Evolutionary conservation across 1,140 invertebrate genomes (phyloP).

Genomic region (Formica exsecta): DNA sequence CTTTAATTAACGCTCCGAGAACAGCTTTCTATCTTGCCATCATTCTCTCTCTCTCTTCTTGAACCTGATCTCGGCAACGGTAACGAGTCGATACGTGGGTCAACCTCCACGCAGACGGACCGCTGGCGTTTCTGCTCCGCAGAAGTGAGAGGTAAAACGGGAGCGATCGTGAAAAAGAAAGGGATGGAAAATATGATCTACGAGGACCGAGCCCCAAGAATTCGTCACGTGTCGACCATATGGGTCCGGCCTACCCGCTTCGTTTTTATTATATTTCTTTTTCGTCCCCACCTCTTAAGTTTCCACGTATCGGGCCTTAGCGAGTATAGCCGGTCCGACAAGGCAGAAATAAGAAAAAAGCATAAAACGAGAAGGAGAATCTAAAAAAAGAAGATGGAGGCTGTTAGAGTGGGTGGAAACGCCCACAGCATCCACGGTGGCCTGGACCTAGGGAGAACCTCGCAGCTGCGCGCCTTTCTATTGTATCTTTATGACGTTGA

Average conservation of each 20-base stretch:
- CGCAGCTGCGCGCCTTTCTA: slow-evolving; percentile 49
- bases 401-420: slow-evolving; percentile 17
- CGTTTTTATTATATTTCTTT: slow-evolving; percentile 31
- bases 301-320: slow-evolving; percentile 33
- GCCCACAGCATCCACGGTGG: slow-evolving; percentile 54
- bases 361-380: neutral
- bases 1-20: slow-evolving; percentile 54
- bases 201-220: slow-evolving; percentile 19
- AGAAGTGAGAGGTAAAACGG: slow-evolving; percentile 15
- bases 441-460: slow-evolving; percentile 30
- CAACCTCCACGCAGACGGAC: slow-evolving; percentile 39
- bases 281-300: neutral
- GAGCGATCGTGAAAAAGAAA: slow-evolving; percentile 19
- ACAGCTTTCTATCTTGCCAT: slow-evolving; percentile 20
- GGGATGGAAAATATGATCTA: neutral
- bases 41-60: slow-evolving; percentile 23
- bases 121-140: slow-evolving; percentile 17
- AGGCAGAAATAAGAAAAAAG: slow-evolving; percentile 30
- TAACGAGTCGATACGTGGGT: slow-evolving; percentile 36
- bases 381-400: slow-evolving; percentile 18
- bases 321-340: neutral
- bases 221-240: slow-evolving; percentile 61
- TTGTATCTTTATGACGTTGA: slow-evolving; percentile 60
- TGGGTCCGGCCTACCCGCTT: neutral
- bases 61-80: slow-evolving; percentile 43